Percentiles rank a stretch among this genome's conserved stretches.
Evolutionary conservation across 1,140 invertebrate species (phyloP).

Genomic region (Brevipalpus yothersi): DNA sequence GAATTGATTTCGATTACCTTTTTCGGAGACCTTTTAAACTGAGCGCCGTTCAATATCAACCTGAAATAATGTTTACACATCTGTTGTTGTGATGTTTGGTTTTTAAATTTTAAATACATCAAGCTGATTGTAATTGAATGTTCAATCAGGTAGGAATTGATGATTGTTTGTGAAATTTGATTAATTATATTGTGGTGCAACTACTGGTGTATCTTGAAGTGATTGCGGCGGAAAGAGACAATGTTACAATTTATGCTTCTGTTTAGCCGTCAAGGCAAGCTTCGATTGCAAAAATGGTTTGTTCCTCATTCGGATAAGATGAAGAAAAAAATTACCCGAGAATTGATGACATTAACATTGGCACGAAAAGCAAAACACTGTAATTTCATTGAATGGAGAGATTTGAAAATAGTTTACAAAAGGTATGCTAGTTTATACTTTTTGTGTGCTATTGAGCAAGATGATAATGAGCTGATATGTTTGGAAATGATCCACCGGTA

Average conservation of each 20-base stretch:
- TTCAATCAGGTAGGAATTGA: too few species aligned
- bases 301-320: slow-evolving; percentile 61
- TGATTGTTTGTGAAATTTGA: too few species aligned
- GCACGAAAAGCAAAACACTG: slow-evolving; percentile 97
- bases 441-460: slow-evolving; percentile 91
- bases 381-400: slow-evolving; percentile 87
- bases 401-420: slow-evolving; percentile 39
- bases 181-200: too few species aligned
- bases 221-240: not conserved
- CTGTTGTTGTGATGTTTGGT: too few species aligned
- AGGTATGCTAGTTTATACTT: slow-evolving; percentile 96
- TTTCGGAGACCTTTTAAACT: too few species aligned
- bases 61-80: too few species aligned
- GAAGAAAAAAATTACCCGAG: slow-evolving; percentile 96
- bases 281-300: slow-evolving; percentile 84
- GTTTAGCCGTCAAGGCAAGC: slow-evolving; percentile 92
- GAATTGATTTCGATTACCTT: too few species aligned
- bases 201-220: not conserved
- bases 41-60: too few species aligned
- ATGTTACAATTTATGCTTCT: slow-evolving; percentile 94
- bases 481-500: slow-evolving; percentile 93
- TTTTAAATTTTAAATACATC: too few species aligned
- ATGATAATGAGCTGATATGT: slow-evolving; percentile 85
- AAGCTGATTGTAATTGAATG: too few species aligned
- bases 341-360: slow-evolving; percentile 87